Evolutionary conservation across 53 echinoderm and acorn worm species (phyloP).

Genomic region (Holothuria scabra): DNA sequence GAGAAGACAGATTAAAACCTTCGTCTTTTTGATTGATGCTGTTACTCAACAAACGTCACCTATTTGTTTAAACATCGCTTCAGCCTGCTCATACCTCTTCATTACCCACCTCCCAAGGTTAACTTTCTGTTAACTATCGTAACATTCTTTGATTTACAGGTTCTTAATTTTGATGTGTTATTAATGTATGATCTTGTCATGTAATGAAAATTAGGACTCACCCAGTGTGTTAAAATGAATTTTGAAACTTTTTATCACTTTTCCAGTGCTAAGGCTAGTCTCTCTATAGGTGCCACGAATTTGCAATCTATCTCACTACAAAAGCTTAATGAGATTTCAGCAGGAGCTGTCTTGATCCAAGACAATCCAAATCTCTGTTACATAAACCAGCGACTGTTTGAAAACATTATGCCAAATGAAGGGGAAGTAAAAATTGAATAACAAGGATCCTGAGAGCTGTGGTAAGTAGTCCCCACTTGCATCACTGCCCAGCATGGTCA

Average conservation of each 20-base stretch:
- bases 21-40: no score
- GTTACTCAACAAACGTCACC: no score
- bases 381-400: slow-evolving; percentile 43
- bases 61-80: no score
- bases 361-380: slow-evolving; percentile 44
- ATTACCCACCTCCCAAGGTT: no score
- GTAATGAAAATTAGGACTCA: no score
- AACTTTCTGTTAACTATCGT: no score
- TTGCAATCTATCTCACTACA: not conserved
- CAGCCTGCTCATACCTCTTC: no score
- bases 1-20: no score
- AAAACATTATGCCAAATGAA: slow-evolving; percentile 4
- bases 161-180: no score
- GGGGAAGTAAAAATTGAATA: slow-evolving; percentile 35
- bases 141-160: no score
- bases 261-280: slow-evolving; percentile 15
- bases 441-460: slow-evolving; percentile 46
- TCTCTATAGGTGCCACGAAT: slow-evolving; percentile 18
- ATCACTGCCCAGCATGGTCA: slow-evolving; percentile 29
- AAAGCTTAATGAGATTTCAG: slow-evolving; percentile 37
- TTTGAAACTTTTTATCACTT: not conserved
- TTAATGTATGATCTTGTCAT: no score
- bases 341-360: slow-evolving; percentile 14
- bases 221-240: no score
- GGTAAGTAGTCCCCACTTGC: slow-evolving; percentile 70